Percentiles rank a stretch among this genome's conserved stretches.
These are phyloP conservation scores for Pristionchus exspectatus DNA, from an alignment of 2,888 invertebrate species.

Conservation along the genomic window DNA sequence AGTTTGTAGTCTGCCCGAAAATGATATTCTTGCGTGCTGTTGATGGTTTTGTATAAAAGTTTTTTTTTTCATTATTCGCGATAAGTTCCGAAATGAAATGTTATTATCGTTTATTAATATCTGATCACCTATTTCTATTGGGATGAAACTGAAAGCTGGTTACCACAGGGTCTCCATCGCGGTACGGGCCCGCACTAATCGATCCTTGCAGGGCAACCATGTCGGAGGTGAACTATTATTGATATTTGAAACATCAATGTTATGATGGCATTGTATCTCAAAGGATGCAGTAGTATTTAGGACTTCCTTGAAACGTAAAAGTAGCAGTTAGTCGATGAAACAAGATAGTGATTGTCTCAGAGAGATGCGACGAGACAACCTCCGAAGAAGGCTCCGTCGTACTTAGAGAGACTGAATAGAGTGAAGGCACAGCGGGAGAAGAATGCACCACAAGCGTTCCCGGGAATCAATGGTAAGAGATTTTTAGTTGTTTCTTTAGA, in stretches of 20 bases:
- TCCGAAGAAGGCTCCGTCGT: constrained; percentile 8
- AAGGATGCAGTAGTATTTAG: not conserved
- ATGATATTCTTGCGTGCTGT: constrained; percentile 7
- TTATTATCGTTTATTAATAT: not conserved
- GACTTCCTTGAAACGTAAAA: not conserved
- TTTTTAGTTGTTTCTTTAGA: not conserved
- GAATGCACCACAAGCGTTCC: not conserved
- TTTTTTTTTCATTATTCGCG: not conserved
- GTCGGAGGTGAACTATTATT: not conserved
- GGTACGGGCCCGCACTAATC: not conserved
- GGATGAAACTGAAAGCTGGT: not conserved
- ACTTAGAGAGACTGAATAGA: constrained; percentile 44
- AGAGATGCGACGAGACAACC: not conserved
- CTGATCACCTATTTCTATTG: not conserved
- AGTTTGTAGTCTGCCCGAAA: constrained; percentile 9
- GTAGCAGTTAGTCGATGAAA: not conserved
- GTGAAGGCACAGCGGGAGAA: not conserved
- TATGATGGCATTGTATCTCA: not conserved
- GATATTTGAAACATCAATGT: not conserved
- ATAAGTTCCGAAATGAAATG: not conserved
- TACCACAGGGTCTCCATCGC: not conserved
- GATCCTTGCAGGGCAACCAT: not conserved
- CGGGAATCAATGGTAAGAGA: not conserved
- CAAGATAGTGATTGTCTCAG: not conserved
- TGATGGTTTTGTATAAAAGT: constrained; percentile 22